Base-by-base conservation (phyloP, 2,113 vertebrate species). In the Sclerurus mexicanus region DNA sequence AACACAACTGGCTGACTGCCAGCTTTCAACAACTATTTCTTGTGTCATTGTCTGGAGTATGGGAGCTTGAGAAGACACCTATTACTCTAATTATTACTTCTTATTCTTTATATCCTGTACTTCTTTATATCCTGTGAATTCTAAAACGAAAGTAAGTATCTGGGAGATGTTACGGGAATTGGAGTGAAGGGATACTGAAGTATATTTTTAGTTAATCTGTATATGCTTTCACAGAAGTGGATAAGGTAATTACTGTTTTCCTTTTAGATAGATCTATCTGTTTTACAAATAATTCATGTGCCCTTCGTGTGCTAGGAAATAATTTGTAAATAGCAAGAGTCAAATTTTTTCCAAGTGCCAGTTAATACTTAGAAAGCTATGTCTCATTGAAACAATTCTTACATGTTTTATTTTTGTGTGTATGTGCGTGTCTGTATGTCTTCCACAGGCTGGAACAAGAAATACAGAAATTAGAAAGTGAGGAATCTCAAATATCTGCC, bases 401-500 rank as follows among this genome's bases (percentile, higher is more conserved):
- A 72, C 23, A 35, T 68, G 33, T 87, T 86, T 84, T 94, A n/a
- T 91, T 91, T 96, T 77, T 79, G 9, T 90, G 71, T 96, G 52
- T 94, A 31, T 97, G 80, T 92, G 75, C 66, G 85, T 88, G 94
- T 97, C 95, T 95, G 91, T 98, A 47, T 98, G 96, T 98, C 92
- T 98, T 97, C 77, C 87, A 63, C 84, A 99, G 99, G 98, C 93
- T 99, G 95, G 99, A 99, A 96, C 98, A 98, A 93, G 99, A 99
- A 97, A 99, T 99, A 75, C 97, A 98, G 82, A 96, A 98, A 7
- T 98, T 99, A 85, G 99, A 99, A 97, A 98, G 98, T 55, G 99
- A 99, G 96, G 99, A 99, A 98, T 99, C 98, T 58, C 98, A 98
- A 97, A 99, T 99, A 97, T 99, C 99, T 82, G 99, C 99, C 97